phyloP scores from a whole-genome alignment of 2,888 invertebrate species.

The Tethea ocularis region DNA sequence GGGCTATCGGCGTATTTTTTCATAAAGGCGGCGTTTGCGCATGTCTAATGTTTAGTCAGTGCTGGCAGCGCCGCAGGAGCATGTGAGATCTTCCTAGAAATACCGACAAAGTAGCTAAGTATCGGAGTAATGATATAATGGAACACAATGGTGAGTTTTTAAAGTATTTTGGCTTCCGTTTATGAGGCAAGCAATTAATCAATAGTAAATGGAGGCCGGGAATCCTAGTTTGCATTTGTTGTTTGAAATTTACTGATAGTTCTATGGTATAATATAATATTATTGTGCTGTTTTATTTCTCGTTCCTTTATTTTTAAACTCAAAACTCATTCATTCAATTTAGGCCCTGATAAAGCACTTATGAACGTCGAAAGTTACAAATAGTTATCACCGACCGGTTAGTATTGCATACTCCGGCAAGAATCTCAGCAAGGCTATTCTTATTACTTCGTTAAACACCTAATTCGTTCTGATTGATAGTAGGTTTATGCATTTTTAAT shows the following conservation, averaged over 20 bases:
- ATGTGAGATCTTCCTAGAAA: conserved; percentile 56
- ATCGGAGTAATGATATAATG: conserved; percentile 71
- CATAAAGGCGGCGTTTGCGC: conserved; percentile 62
- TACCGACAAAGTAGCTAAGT: conserved; percentile 67
- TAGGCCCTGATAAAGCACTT: too few relatives aligned
- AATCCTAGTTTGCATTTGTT: conserved; percentile 2
- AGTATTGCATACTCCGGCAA: too few relatives aligned
- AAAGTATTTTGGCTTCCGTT: conserved; percentile 79
- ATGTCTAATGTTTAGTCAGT: conserved; percentile 60
- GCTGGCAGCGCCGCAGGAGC: conserved; percentile 20
- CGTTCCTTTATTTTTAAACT: too few relatives aligned
- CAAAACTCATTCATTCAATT: too few relatives aligned
- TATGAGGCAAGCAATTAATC: conserved; percentile 66
- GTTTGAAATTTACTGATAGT: background rate
- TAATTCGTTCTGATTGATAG: too few relatives aligned
- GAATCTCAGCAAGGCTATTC: too few relatives aligned
- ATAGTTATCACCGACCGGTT: too few relatives aligned
- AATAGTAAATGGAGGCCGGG: conserved; percentile 49
- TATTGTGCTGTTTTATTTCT: background rate
- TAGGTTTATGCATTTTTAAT: too few relatives aligned
- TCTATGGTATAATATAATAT: background rate
- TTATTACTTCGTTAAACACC: too few relatives aligned
- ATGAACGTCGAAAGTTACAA: too few relatives aligned
- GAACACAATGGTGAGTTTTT: conserved; percentile 69
- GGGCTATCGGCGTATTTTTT: conserved; percentile 63